Percentiles rank a stretch among this genome's conserved stretches.
Evolutionary conservation across 2,888 invertebrate genomes (phyloP).

Genomic region (Drosophila aldrichi): DNA sequence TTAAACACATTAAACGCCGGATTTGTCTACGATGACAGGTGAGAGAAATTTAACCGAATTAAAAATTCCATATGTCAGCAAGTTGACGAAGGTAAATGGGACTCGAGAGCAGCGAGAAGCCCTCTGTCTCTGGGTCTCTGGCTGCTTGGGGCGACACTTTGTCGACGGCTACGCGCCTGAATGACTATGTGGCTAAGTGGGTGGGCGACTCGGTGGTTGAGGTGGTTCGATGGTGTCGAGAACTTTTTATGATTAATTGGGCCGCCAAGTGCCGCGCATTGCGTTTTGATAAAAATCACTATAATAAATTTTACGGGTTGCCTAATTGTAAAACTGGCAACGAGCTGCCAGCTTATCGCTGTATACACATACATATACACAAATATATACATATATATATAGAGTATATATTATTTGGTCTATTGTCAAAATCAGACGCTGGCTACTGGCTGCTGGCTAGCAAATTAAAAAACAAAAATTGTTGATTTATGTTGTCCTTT

Average conservation of each 20-base stretch:
- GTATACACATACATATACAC: conserved; percentile 3
- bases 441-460: conserved; percentile 41
- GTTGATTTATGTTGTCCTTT: conserved; percentile 69
- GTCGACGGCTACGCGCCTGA: conserved; percentile 31
- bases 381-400: conserved; percentile 31
- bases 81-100: conserved; percentile 77
- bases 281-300: conserved; percentile 73
- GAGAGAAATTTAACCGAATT: conserved; percentile 85
- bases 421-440: conserved; percentile 73
- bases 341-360: conserved; percentile 62
- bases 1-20: conserved; percentile 95
- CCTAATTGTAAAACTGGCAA: conserved; percentile 76
- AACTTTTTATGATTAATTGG: conserved; percentile 76
- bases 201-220: neutral
- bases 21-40: conserved; percentile 99
- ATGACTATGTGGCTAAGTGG: conserved; percentile 5
- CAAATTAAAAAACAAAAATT: conserved; percentile 78
- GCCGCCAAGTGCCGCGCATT: conserved; percentile 74
- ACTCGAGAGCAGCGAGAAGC: conserved; percentile 1
- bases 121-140: conserved; percentile 19
- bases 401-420: conserved; percentile 34
- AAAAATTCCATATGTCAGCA: conserved; percentile 81
- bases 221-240: conserved; percentile 14
- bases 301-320: conserved; percentile 68
- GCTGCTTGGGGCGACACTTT: conserved; percentile 43